A percentile compares a stretch with the other conserved stretches of the same genome.
Evolutionary conservation across 2,888 invertebrate species (phyloP).

Genomic region (Diplazon laetatorius): DNA sequence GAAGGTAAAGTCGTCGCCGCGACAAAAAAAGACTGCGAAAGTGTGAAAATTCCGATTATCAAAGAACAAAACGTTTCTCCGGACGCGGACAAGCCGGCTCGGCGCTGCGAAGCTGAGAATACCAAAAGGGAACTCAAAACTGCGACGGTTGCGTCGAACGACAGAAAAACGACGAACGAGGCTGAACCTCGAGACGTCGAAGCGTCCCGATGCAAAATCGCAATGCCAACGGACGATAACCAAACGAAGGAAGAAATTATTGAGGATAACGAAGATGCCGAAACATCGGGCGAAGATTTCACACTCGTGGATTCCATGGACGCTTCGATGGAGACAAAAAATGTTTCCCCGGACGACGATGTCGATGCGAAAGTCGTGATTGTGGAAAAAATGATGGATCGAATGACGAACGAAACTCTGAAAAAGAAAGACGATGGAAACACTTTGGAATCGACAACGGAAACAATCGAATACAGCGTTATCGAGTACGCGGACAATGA

Average conservation of each 20-base stretch:
- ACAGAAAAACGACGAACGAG: background rate
- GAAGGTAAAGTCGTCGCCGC: no score
- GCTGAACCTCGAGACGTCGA: background rate
- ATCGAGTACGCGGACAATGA: conserved; percentile 48
- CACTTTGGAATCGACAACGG: conserved; percentile 49
- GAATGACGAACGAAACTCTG: conserved; percentile 12
- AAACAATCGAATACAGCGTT: conserved; percentile 60
- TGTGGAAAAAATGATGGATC: background rate
- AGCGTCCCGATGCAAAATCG: background rate
- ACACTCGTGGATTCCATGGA: no score
- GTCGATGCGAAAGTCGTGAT: no score
- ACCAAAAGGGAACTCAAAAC: background rate
- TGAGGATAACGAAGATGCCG: no score
- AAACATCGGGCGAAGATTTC: no score
- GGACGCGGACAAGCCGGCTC: background rate
- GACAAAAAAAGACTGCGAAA: background rate
- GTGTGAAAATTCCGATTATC: background rate
- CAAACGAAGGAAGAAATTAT: background rate
- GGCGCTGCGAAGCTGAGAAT: no score
- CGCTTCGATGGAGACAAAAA: no score
- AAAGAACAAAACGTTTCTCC: background rate
- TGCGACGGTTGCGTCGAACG: background rate
- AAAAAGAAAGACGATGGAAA: conserved; percentile 40
- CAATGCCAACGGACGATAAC: background rate
- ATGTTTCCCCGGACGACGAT: no score